Evolutionary conservation across 2,113 vertebrate species (phyloP).

Genomic region (Rhinopomastus cyanomelas): DNA sequence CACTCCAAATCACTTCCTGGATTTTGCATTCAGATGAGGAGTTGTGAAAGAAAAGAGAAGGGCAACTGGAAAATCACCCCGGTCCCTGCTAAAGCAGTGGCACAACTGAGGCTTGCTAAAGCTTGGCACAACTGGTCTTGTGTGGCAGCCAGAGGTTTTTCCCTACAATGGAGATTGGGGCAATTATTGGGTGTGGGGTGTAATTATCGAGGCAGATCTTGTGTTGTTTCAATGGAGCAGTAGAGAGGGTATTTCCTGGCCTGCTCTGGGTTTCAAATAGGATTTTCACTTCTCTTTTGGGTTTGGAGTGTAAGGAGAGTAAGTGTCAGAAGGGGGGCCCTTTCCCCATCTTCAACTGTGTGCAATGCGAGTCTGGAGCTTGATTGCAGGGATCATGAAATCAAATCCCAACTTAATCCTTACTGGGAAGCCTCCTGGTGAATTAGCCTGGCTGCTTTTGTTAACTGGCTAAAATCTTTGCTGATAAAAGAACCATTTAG

Average conservation of each 20-base stretch:
- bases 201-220: slow-evolving; percentile 41
- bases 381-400: slow-evolving; percentile 48
- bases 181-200: slow-evolving; percentile 63
- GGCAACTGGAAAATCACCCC: slow-evolving; percentile 3
- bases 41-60: slow-evolving; percentile 3
- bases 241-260: slow-evolving; percentile 72
- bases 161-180: slow-evolving; percentile 41
- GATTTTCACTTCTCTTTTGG: slow-evolving; percentile 67
- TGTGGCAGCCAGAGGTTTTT: slow-evolving; percentile 41
- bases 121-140: slow-evolving; percentile 24
- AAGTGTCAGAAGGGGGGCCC: slow-evolving; percentile 61
- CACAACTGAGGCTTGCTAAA: too few species aligned
- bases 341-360: slow-evolving; percentile 51
- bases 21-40: slow-evolving; percentile 34
- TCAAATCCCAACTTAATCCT: slow-evolving; percentile 33
- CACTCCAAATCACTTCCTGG: slow-evolving; percentile 44
- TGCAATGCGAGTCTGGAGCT: slow-evolving; percentile 10
- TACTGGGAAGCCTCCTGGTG: slow-evolving; percentile 3
- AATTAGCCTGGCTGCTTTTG: background rate
- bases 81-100: slow-evolving; percentile 31
- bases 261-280: slow-evolving; percentile 38
- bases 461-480: background rate
- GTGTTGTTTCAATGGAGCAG: slow-evolving; percentile 38
- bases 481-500: background rate
- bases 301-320: slow-evolving; percentile 31